Evolutionary conservation across 2,888 invertebrate genomes (phyloP), one percentile per base, ranked within the genome.

Genomic region (Ethmia dodecea): DNA sequence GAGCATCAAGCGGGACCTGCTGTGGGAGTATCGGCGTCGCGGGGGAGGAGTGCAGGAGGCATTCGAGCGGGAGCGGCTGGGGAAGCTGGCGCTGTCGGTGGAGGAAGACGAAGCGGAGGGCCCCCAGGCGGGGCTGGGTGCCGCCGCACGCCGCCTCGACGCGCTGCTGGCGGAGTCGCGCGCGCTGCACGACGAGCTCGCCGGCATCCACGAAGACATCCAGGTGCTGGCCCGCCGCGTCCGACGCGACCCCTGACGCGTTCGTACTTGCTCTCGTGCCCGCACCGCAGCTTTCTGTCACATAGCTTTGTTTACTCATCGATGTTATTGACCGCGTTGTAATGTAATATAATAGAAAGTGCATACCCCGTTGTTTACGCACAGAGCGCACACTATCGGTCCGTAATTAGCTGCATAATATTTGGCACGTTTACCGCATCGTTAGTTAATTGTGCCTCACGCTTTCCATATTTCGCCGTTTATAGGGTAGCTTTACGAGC

Each of bases 211-310:
- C 50, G 69, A 74, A 42, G 86, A 86, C 74, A 75, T 87, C 65
- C 86, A 87, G 81, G 87, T 87, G 84, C 84, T 86, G 71, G 79
- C 74, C 45, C 70, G 72, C 53, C 84, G 84, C 68, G 66, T 72
- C 62, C 57, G 72, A 43, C 70, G 71, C 67, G 50, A 67, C 70
- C 59, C 58, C 62, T 80, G 77, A 79, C 73, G 74, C 75, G 80
- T 78, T 73, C 70, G 81, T 79, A 79, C 76, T 67, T 57, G 42
- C 57, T 55, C 48, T 49, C 56, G 55, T 24, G 24, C 13, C 6
- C 28, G 6, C 13, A 5, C 8, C 28, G 13, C 28, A 13, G 13
- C 24, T 9, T 13, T 12, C 20, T 31, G 20, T 9, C n/a, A n/a
- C n/a, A n/a, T n/a, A n/a, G n/a, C n/a, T n/a, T n/a, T n/a, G n/a